Conservation (phyloP, 2,113 vertebrate genomes). For the Gnathonemus longibarbis region DNA sequence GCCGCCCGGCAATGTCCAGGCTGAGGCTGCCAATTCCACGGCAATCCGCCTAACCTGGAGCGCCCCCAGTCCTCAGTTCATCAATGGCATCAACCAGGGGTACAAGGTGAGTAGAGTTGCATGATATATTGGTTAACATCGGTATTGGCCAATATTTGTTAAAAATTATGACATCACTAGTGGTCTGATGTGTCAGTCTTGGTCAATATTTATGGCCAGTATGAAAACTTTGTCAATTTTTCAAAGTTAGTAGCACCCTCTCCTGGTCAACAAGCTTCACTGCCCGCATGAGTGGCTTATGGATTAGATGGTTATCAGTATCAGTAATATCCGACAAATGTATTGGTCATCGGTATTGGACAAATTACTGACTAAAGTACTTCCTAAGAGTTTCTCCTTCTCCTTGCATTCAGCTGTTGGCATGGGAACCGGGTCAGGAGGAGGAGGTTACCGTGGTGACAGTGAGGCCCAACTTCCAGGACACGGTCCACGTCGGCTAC, state of each 20-base stretch:
- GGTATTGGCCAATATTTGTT: neutral
- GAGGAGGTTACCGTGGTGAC: conserved; percentile 79
- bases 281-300: neutral
- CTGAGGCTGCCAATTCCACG: conserved; percentile 88
- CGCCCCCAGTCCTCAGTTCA: conserved; percentile 94
- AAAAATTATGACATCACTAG: neutral
- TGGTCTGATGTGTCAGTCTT: neutral
- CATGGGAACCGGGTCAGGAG: conserved; percentile 78
- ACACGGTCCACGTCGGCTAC: conserved; percentile 82
- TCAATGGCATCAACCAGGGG: conserved; percentile 97
- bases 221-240: neutral
- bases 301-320: neutral
- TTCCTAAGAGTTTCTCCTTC: neutral
- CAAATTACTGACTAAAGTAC: neutral
- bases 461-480: conserved; percentile 90
- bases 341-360: neutral
- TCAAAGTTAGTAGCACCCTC: neutral
- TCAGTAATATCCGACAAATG: neutral
- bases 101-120: conserved; percentile 76
- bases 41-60: conserved; percentile 89
- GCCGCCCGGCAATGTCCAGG: conserved; percentile 85
- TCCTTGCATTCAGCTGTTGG: conserved; percentile 68
- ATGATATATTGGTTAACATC: neutral
- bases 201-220: neutral
- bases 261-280: neutral